Evolutionary conservation across 2,113 vertebrate species (phyloP), one percentile per base, ranked within the genome.

Genomic region (Nerophis lumbriciformis): DNA sequence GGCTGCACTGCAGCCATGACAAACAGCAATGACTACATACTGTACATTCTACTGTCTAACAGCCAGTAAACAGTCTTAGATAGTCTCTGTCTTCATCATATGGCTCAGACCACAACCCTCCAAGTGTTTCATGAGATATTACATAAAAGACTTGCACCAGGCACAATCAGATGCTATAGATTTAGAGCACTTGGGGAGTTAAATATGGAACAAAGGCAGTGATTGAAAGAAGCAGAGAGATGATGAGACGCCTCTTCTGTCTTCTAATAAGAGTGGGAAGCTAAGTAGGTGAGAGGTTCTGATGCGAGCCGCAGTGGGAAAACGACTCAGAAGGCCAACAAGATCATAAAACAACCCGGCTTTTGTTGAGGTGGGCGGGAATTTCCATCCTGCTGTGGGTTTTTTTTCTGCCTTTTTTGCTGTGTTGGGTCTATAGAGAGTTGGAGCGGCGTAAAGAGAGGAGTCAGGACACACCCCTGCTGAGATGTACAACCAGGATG

Each of bases 201-300:
- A 35, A 50, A 56, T 21, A 50, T 39, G 16, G 39, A 59, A 56
- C 47, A 49, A 42, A 53, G 12, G 42, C 8, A 13, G 0, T 13
- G 44, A 54, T 53, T 59, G 9, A 42, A 6, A 13, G 11, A 65
- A 11, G 6, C 42, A 45, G 48, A 3, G 38, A 9, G 35, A 35
- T 9, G 2, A 37, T 49, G 42, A 3, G 58, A 37, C 4, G 45
- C 47, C 16, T 36, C 47, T 11, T 19, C 59, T 61, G 47, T 37
- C 55, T 44, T 71, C 47, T 45, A 28, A 58, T 35, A 51, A 12
- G 60, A 62, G 51, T 59, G 47, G 63, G 44, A 60, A 48, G 47
- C 10, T 48, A 73, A 79, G 74, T 78, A 61, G 72, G 76, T 71
- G 73, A 78, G 59, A 73, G 75, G 76, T 79, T 63, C 44, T 52